Evolutionary conservation across 2,797 vertebrate genomes (phyloP).

Genomic region (Micrastur ruficollis): DNA sequence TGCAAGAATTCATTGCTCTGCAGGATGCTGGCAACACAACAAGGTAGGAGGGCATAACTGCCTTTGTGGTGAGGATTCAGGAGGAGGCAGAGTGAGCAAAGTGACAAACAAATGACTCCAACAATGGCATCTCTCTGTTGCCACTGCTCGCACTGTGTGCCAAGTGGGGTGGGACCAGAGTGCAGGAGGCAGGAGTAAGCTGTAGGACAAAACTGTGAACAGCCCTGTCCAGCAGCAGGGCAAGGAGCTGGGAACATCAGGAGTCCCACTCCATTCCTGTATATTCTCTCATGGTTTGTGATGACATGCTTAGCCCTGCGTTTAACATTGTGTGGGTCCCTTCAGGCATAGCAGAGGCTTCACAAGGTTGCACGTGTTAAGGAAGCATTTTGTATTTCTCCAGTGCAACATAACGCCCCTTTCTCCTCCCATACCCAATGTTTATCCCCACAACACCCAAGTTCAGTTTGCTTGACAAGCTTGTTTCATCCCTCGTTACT

Average conservation of each 20-base stretch:
- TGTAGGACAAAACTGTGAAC: background rate
- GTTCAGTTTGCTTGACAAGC: background rate
- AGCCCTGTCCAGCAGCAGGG: background rate
- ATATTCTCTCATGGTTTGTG: background rate
- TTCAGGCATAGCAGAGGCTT: background rate
- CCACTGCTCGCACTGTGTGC: rapidly evolving
- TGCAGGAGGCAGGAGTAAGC: background rate
- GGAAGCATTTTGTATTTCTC: background rate
- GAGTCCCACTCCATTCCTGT: background rate
- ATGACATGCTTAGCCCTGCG: background rate
- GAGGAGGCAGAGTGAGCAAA: background rate
- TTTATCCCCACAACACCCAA: background rate
- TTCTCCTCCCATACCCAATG: background rate
- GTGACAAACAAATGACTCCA: background rate
- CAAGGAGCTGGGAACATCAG: background rate
- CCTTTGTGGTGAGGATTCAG: background rate
- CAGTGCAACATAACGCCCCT: background rate
- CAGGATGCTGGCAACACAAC: constrained; percentile 34
- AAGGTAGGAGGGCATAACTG: background rate
- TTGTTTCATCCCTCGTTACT: background rate
- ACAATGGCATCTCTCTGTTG: background rate
- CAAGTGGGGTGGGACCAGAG: background rate
- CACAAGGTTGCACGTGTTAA: background rate
- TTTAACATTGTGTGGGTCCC: background rate
- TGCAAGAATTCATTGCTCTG: constrained; percentile 51